These are phyloP conservation scores for Ibidorhyncha struthersii DNA, from an alignment of 2,113 vertebrate genomes.

Conservation along the genomic window DNA sequence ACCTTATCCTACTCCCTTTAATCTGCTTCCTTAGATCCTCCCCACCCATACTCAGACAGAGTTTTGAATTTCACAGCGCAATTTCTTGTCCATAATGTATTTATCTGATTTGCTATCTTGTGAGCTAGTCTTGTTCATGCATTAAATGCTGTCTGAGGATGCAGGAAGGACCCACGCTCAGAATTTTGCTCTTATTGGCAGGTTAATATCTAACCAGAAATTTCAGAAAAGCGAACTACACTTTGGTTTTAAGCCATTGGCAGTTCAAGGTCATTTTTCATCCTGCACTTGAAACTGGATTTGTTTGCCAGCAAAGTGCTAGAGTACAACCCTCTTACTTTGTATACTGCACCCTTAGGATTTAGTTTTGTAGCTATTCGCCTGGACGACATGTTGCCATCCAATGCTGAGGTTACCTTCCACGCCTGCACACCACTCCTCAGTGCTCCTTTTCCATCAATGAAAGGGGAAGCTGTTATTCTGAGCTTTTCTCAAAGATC, in stretches of 20 bases:
- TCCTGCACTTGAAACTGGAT: neutral
- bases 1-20: neutral
- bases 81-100: neutral
- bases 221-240: neutral
- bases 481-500: neutral
- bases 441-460: neutral
- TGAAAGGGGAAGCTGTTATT: neutral
- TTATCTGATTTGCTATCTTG: neutral
- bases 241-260: neutral
- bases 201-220: neutral
- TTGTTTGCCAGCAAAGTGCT: neutral
- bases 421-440: neutral
- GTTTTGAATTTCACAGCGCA: neutral
- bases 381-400: neutral
- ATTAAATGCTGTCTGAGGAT: neutral
- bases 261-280: neutral
- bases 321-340: neutral
- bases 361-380: neutral
- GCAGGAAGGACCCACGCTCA: rapidly evolving
- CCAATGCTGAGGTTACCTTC: neutral
- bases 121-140: neutral
- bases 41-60: neutral
- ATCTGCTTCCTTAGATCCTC: neutral
- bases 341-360: neutral
- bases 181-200: neutral